Base-by-base conservation (phyloP, 2,888 invertebrate species). In the Falcaria lacertinaria region DNA sequence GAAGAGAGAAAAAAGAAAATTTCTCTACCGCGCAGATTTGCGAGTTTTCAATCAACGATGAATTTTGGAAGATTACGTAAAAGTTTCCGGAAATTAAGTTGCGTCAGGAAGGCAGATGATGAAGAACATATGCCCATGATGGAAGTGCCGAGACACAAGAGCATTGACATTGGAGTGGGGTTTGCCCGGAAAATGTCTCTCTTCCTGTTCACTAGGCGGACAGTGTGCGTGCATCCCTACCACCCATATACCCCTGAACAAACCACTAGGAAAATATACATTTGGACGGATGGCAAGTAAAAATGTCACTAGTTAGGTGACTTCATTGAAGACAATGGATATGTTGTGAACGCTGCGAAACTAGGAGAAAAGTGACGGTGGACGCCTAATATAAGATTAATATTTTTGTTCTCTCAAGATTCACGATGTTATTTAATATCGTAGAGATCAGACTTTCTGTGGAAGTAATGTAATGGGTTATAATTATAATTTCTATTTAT, bases 171-270 rank as follows among this genome's bases (percentile, higher is more conserved):
- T 6, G 73, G 80, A 0, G 82, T 85, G 4, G 85, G 85, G 1
- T 50, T 87, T 5, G 83, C 85, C n/a, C 62, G 89, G 15, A 68
- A 80, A 43, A 68, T 86, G 41, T 89, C 89, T 0, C 67, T 83
- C 25, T 87, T 89, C 42, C 58, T 89, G 15, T 89, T 89, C 43
- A 86, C 85, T 2, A 83, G 67, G 47, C 72, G 74, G 48, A 78
- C 85, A 1, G 81, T 84, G 25, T 83, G 83, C 45, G 69, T 80
- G 25, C 89, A 89, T 53, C 89, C 89, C 0, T 89, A 86, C 50
- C 89, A 89, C 45, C 89, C 89, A 1, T 89, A 70, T 47, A 86
- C 85, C 13, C 89, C 89, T 6, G 72, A 71, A 41, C 85, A 85
- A 57, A 80, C 80, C 0, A 76, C 85, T 5, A 75, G 89, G 55